These are phyloP conservation scores for Podiceps cristatus DNA, from an alignment of 2,113 vertebrate genomes.

Conservation along the genomic window DNA sequence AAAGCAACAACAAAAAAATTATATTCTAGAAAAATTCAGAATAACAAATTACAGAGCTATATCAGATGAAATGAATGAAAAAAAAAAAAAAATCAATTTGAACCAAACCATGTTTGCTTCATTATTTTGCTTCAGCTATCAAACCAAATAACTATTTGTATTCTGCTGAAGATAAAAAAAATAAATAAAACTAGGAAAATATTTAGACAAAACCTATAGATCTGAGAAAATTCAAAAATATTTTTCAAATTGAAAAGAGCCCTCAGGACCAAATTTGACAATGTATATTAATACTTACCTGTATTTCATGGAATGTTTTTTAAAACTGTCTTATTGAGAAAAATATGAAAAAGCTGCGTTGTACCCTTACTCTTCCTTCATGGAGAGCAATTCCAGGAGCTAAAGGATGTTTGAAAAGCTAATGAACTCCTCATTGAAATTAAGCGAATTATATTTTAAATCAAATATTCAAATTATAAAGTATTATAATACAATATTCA, in stretches of 20 bases:
- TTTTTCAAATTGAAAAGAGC: not conserved
- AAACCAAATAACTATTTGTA: not conserved
- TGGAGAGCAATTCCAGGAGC: not conserved
- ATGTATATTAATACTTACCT: not conserved
- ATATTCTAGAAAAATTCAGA: not conserved
- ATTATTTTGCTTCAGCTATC: not conserved
- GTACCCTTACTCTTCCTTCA: not conserved
- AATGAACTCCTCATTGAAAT: not conserved
- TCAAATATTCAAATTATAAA: no score
- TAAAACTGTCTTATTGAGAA: not conserved
- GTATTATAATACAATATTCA: not conserved
- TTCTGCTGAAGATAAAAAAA: not conserved
- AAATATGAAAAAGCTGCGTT: not conserved
- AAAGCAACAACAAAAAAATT: not conserved
- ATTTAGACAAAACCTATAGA: not conserved
- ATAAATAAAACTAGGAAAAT: not conserved
- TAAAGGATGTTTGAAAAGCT: not conserved
- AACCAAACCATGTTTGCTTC: not conserved
- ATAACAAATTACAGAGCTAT: not conserved
- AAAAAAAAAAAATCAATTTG: not conserved
- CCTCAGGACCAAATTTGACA: not conserved
- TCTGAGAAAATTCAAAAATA: not conserved
- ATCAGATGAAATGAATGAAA: not conserved
- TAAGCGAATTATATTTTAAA: not conserved
- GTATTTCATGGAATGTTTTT: not conserved